phyloP scores from a whole-genome alignment of 30 jellyfish, hydroid and myxozoan species.

The Clytia hemisphaerica region DNA sequence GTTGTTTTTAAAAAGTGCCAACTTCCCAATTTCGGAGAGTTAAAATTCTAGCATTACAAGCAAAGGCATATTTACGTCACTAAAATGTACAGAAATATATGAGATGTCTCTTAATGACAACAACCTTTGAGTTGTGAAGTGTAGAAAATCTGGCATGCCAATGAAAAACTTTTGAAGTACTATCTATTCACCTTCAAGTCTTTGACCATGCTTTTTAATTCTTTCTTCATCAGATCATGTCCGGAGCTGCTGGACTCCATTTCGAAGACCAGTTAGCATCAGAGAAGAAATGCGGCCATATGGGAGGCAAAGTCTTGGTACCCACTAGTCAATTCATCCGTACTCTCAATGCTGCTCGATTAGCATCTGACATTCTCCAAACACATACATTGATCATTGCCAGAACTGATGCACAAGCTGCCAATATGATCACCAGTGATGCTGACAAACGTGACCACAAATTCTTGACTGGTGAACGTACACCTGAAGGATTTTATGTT shows the following conservation, averaged over 20 bases:
- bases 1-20: too few species aligned
- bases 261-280: constrained; percentile 97
- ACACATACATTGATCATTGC: constrained; percentile 72
- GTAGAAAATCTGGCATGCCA: too few species aligned
- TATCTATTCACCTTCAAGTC: too few species aligned
- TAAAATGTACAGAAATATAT: too few species aligned
- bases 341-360: constrained; percentile 90
- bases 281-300: constrained; percentile 91
- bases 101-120: too few species aligned
- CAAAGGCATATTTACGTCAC: too few species aligned
- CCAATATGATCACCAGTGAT: constrained; percentile 81
- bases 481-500: constrained; percentile 83
- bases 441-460: constrained; percentile 68
- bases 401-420: constrained; percentile 96
- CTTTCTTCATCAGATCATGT: constrained; percentile 54
- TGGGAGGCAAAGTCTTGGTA: constrained; percentile 95
- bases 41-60: too few species aligned
- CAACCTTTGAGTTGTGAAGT: too few species aligned
- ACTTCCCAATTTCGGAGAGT: too few species aligned
- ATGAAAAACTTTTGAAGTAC: too few species aligned
- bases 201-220: too few species aligned
- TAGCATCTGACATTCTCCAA: constrained; percentile 77
- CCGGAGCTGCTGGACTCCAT: constrained; percentile 98
- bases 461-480: constrained; percentile 84
- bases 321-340: constrained; percentile 95